Base-by-base conservation (phyloP, 1,140 invertebrate genomes). In the Gryllus bimaculatus region DNA sequence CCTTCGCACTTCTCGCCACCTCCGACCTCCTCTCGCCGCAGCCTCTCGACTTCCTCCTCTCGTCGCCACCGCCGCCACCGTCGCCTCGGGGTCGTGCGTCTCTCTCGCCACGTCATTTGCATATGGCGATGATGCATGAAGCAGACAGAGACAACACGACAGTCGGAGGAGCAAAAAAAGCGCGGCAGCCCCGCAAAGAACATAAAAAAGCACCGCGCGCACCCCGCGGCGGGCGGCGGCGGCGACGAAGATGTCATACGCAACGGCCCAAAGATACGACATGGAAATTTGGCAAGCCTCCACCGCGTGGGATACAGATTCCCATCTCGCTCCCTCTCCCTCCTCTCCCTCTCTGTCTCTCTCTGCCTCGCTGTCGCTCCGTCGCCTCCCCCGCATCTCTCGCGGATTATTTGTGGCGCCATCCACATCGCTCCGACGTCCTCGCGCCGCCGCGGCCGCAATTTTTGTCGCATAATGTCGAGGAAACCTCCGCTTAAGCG, bases 41-140 rank as follows among this genome's bases (percentile, higher is more conserved):
- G 18, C 54, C 54, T 18, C 54, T 13, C 18, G 2, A 18, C 54
- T 18, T 13, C 54, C 54, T 18, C 54, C 54, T 10, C 54, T 13
- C 18, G 10, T 8, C 8, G 49, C 49, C 49, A 54, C 54, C 18
- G 2, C 18, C 54, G 10, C 10, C 10, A 2, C 18, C 54, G 7
- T 2, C 54, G 54, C 54, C 54, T 18, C 10, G 10, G 54, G 54
- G 54, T 18, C 10, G 18, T 13, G 54, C 54, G 54, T 66, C 54
- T 10, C 18, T 66, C 54, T 66, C 54, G 54, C 54, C 54, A 66
- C 54, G 54, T 66, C 54, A 66, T 66, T 66, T 66, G 54, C 54
- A 66, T 66, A 66, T 18, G 54, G 54, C 54, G 54, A 66, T 66
- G 54, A 66, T 66, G 54, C 54, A 66, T 66, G 54, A 66, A 66